Base-by-base conservation (phyloP, 92 coral and sea anemone species). In the Epizoanthus rinbou region DNA sequence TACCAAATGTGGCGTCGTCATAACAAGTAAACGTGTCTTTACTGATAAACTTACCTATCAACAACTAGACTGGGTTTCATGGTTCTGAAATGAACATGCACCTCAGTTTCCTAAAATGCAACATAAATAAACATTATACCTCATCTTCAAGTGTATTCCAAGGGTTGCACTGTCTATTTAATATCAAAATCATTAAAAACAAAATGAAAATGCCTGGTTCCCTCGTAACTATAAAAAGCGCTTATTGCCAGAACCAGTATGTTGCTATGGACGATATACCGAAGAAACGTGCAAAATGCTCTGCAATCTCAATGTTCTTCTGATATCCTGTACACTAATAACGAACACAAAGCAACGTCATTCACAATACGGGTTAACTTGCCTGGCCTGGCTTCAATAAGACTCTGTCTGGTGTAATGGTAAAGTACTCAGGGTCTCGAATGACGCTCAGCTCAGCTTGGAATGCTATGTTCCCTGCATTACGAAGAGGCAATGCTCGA, bases 401-500 rank as follows among this genome's bases (percentile, higher is more conserved):
- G 21, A 93, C 87, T 79, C 92, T 92, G 64, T 84, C 89, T 9
- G 99, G 99, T 68, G 92, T 78, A 5, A 92, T 94, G 53, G 86
- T 88, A 81, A 94, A 97, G 65, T 79, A 90, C 19, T 96, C 93
- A 2, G 85, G 45, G 65, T 97, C 91, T 71, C 85, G 91, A 11
- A 86, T 81, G 52, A 97, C 86, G 64, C 87, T 97, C 57, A 97
- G 74, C 43, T 97, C 93, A n/a, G 95, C 99, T 84, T 92, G 90
- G 60, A 92, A 88, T 64, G 89, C 80, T 56, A 97, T 97, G 76
- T 94, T 97, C 0, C 99, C 99, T 24, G 97, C 95, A 85, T 97
- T 97, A 57, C 92, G 88, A 50, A 97, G 89, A 10, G 99, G 98
- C 39, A 93, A 85, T 37, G 93, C 80, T 57, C 97, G 93, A 75